Base-by-base conservation (phyloP, 2,113 vertebrate genomes). In the Trogon surrucura region DNA sequence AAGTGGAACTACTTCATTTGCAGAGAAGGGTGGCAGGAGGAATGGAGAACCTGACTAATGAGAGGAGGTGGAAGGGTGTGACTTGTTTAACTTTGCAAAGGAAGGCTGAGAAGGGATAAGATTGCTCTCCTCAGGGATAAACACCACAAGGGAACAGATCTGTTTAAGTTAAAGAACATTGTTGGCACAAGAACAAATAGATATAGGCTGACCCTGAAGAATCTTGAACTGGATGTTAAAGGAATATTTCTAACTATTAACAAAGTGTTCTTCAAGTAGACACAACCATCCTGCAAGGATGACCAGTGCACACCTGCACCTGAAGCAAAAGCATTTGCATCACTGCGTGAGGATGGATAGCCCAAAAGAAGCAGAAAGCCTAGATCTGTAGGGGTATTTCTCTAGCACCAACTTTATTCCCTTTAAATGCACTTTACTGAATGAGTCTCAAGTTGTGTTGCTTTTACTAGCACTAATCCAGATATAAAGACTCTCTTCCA, bases 101-200 rank as follows among this genome's bases (percentile, higher is more conserved):
- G 91, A 97, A 97, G 72, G 73, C 51, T 23, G 26, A 88, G 60
- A 78, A 13, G 16, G 80, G 29, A 85, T 94, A 80, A 83, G 75
- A 71, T 58, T 78, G 32, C 65, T 86, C 77, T 94, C 75, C 56
- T 66, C 47, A 38, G 71, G 45, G 81, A 94, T 88, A 96, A 96
- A 93, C 85, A 89, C 32, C 45, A 57, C 0, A 1, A 88, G 58
- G 67, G 88, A 95, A 92, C 72, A 86, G 44, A 74, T 74, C 38
- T 92, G 86, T 94, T 97, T 95, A 87, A 95, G 15, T 85, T 79
- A 89, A 91, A 91, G 91, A 95, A 95, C 93, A 95, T 95, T 92
- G 84, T 50, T 95, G 94, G 93, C 80, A 50, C 26, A 54, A 65
- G 95, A 92, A 91, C 89, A 96, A 85, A 91, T 72, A 74, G 22